phyloP scores from a whole-genome alignment of 2,113 vertebrate genomes.

The Saccopteryx leptura region DNA sequence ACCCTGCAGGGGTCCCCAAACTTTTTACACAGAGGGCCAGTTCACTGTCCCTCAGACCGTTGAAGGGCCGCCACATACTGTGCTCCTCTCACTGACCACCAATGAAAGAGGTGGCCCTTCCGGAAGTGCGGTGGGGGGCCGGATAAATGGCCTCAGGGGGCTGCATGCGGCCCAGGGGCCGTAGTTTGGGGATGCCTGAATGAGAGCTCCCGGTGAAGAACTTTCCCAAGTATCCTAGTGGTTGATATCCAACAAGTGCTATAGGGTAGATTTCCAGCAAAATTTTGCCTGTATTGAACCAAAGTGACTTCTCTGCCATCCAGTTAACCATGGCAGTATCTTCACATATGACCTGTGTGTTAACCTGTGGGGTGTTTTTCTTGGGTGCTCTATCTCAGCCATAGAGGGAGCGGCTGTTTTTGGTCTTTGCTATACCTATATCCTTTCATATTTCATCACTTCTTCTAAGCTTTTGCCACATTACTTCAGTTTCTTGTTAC shows the following conservation, averaged over 20 bases:
- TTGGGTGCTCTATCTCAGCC: background rate
- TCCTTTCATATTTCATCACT: background rate
- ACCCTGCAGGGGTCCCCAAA: too few relatives aligned
- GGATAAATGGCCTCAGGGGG: too few relatives aligned
- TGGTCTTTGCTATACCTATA: background rate
- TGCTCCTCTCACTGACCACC: too few relatives aligned
- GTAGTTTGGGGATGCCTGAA: too few relatives aligned
- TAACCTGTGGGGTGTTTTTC: rapidly evolving
- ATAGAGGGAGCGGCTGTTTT: background rate
- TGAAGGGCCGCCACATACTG: too few relatives aligned
- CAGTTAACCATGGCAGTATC: background rate
- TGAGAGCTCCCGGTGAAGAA: background rate
- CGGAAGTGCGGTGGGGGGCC: too few relatives aligned
- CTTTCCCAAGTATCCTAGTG: background rate
- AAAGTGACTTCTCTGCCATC: background rate
- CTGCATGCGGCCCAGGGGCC: too few relatives aligned
- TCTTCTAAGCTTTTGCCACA: background rate
- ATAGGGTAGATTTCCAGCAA: background rate
- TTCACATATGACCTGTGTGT: background rate
- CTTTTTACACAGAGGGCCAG: too few relatives aligned
- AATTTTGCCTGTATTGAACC: background rate
- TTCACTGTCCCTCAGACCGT: too few relatives aligned
- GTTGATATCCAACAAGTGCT: background rate
- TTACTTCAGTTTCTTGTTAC: background rate
- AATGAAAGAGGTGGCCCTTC: too few relatives aligned